Evolutionary conservation across 1,140 invertebrate genomes (phyloP).

Genomic region (Orchesella cincta): DNA sequence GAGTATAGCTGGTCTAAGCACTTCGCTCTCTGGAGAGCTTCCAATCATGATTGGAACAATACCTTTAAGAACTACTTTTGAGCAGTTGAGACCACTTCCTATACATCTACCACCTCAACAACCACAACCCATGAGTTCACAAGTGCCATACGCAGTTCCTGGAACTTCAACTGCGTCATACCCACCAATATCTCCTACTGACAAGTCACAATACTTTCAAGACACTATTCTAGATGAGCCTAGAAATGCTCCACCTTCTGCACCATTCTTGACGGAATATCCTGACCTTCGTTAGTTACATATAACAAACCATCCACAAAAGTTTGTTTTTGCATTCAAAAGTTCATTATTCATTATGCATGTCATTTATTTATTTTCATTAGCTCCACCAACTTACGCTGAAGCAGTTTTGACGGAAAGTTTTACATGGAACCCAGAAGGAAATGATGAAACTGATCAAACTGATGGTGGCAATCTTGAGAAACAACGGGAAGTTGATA

Average conservation of each 20-base stretch:
- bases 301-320: neutral
- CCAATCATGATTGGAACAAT: conserved; percentile 40
- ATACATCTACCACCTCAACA: neutral
- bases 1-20: neutral
- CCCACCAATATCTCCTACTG: too few relatives aligned
- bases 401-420: conserved; percentile 10
- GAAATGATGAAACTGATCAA: neutral
- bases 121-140: neutral
- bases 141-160: neutral
- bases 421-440: neutral
- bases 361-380: neutral
- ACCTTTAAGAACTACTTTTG: conserved; percentile 32
- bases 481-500: neutral
- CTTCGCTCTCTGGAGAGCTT: neutral
- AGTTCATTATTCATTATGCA: neutral
- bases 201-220: too few relatives aligned
- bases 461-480: neutral
- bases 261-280: neutral
- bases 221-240: too few relatives aligned
- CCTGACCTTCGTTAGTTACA: neutral
- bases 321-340: neutral
- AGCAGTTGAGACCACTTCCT: neutral
- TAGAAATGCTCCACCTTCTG: neutral
- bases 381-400: conserved; percentile 36
- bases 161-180: neutral